Conservation (phyloP, 2,888 invertebrate genomes). For the Chydorus sphaericus region DNA sequence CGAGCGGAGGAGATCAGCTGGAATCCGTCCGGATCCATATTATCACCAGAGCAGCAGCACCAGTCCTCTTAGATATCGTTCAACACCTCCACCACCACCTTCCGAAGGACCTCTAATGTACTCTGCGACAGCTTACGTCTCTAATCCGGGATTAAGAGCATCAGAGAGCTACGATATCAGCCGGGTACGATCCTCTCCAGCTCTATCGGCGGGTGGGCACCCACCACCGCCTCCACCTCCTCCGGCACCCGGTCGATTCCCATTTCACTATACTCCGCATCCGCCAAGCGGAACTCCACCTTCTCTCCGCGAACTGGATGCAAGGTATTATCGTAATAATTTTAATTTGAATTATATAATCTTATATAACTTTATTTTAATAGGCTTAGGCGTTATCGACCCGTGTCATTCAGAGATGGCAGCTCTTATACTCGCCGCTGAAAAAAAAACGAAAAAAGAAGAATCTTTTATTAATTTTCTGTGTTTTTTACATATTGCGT, state of each 20-base stretch:
- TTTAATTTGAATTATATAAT: neutral
- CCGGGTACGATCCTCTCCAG: conserved; percentile 7
- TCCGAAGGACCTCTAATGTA: too few relatives aligned
- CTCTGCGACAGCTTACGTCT: neutral
- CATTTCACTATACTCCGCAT: conserved; percentile 7
- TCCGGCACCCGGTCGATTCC: conserved; percentile 2
- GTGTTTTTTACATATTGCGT: too few relatives aligned
- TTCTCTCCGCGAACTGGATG: conserved; percentile 11
- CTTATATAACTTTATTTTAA: neutral
- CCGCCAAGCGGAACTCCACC: conserved; percentile 11
- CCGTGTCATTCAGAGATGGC: conserved; percentile 13
- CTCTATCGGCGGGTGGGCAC: too few relatives aligned
- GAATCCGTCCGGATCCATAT: too few relatives aligned
- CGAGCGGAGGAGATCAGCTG: conserved; percentile 43
- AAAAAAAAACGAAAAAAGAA: neutral
- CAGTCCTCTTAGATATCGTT: neutral
- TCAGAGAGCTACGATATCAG: conserved; percentile 5
- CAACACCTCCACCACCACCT: neutral
- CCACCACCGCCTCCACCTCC: too few relatives aligned
- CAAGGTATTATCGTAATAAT: neutral
- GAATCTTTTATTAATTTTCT: neutral
- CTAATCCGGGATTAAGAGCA: neutral
- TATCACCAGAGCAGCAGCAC: conserved; percentile 5
- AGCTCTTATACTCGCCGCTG: conserved; percentile 10
- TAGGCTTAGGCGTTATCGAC: conserved; percentile 14